These are phyloP conservation scores for Chitala chitala DNA, from an alignment of 2,113 vertebrate genomes.

Conservation along the genomic window DNA sequence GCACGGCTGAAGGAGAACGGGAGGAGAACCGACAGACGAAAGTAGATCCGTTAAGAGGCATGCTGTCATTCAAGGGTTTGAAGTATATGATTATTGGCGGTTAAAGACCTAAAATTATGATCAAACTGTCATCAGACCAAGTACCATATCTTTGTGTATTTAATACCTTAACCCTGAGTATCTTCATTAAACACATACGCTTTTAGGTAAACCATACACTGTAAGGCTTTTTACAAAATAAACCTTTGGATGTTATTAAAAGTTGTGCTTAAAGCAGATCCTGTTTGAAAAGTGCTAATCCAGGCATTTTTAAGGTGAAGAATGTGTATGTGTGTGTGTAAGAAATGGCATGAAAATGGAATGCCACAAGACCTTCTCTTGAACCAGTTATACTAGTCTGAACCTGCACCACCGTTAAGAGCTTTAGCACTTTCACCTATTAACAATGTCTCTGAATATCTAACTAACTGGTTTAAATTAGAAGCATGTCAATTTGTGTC, in stretches of 20 bases:
- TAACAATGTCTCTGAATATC: constrained; percentile 12
- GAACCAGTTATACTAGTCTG: neutral
- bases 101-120: no score
- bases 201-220: no score
- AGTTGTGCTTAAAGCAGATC: neutral
- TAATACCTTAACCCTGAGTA: no score
- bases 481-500: neutral
- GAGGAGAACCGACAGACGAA: neutral
- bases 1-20: constrained; percentile 60
- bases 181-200: no score
- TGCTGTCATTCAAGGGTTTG: neutral
- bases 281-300: neutral
- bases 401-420: neutral
- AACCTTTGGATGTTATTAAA: neutral
- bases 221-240: no score
- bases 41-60: neutral
- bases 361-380: neutral
- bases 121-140: no score
- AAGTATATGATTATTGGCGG: no score
- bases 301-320: neutral
- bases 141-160: no score
- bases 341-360: neutral
- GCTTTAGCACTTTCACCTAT: neutral
- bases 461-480: constrained; percentile 12
- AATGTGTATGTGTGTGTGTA: constrained; percentile 11